These are phyloP conservation scores for Drosophila saltans DNA, from an alignment of 1,140 invertebrate species.

Conservation along the genomic window DNA sequence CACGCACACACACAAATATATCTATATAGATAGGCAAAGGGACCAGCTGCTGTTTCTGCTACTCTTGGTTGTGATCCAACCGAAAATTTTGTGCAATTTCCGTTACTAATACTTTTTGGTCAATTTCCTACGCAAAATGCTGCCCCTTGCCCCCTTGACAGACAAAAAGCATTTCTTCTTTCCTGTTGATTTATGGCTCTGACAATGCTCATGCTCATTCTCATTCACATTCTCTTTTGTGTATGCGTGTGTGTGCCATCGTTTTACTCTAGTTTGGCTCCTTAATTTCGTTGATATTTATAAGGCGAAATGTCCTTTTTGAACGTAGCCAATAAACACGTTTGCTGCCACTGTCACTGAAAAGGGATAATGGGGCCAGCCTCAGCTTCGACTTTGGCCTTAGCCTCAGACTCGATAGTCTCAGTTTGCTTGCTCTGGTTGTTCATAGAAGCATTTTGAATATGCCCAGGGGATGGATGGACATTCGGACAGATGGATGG, in stretches of 20 bases:
- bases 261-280: conserved; percentile 37
- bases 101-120: conserved; percentile 79
- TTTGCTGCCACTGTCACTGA: conserved; percentile 68
- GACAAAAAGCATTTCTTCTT: conserved; percentile 48
- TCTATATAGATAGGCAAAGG: background rate
- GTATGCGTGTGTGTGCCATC: background rate
- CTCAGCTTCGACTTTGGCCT: background rate
- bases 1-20: conserved; percentile 7
- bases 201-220: conserved; percentile 23
- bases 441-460: conserved; percentile 68
- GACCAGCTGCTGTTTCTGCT: conserved; percentile 10
- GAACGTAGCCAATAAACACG: conserved; percentile 73
- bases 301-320: conserved; percentile 69
- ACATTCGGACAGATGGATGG: background rate
- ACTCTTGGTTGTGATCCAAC: conserved; percentile 33
- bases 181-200: conserved; percentile 73
- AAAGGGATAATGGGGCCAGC: conserved; percentile 69
- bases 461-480: conserved; percentile 59
- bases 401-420: background rate
- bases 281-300: conserved; percentile 82
- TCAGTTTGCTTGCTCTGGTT: background rate
- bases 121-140: conserved; percentile 67
- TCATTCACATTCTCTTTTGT: conserved; percentile 3
- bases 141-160: conserved; percentile 27
- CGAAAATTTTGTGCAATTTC: conserved; percentile 77